A percentile compares a stretch with the other conserved stretches of the same genome.
Conservation (phyloP, 2,888 invertebrate species). For the Macrostomum cliftonense region DNA sequence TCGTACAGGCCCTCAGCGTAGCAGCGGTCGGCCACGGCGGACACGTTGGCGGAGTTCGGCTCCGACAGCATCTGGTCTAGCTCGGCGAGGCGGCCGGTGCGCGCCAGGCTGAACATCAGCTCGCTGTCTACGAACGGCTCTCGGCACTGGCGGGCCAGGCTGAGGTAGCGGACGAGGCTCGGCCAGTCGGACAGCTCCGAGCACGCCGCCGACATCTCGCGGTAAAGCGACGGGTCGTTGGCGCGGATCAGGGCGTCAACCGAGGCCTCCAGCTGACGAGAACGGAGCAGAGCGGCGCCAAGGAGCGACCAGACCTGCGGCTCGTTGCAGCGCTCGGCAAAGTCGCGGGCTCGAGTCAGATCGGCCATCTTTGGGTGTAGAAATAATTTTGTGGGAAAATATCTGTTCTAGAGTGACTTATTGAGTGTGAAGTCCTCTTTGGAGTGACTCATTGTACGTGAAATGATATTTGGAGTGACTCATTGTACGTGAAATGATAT, state of each 20-base stretch:
- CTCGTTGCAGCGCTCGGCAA: constrained; percentile 96
- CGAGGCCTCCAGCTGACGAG: constrained; percentile 87
- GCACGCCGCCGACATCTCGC: constrained; percentile 4
- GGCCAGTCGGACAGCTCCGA: constrained; percentile 53
- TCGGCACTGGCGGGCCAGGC: constrained; percentile 94
- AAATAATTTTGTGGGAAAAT: constrained; percentile 29
- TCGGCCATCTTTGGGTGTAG: constrained; percentile 91
- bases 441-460: no score
- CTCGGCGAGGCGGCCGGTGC: constrained; percentile 85
- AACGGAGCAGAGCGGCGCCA: constrained; percentile 79
- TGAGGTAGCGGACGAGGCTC: constrained; percentile 76
- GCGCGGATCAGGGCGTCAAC: constrained; percentile 99
- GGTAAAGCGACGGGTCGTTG: constrained; percentile 86
- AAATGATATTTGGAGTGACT: no score
- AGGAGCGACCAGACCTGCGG: constrained; percentile 95
- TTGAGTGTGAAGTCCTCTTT: no score
- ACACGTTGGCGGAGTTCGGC: constrained; percentile 96
- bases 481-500: no score
- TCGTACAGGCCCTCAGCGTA: constrained; percentile 97
- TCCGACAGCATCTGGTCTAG: constrained; percentile 94
- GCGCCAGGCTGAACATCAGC: constrained; percentile 89
- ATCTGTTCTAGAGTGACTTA: no score
- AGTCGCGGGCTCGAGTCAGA: constrained; percentile 91
- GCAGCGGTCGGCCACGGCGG: constrained; percentile 68
- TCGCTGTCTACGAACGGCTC: constrained; percentile 98